Evolutionary conservation across 2,888 invertebrate species (phyloP), one percentile per base, ranked within the genome.

Genomic region (Drosophila mulleri): DNA sequence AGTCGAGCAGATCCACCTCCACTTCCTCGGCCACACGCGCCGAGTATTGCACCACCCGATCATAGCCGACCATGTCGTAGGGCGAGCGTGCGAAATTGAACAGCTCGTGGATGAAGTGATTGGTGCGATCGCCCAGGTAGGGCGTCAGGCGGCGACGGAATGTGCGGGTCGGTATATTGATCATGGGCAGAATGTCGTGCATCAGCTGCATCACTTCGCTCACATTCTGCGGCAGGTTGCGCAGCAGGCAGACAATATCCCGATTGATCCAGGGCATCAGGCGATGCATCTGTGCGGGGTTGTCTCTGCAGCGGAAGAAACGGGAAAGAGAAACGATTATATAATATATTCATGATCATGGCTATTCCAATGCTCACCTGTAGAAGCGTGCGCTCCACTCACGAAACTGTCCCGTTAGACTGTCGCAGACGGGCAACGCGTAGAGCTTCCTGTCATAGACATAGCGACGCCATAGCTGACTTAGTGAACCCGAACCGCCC

Each of bases 41-140:
- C 0, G 94, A 94, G 91, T 96, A 96, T 74, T 95, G 94, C 26
- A 96, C 95, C 80, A 95, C 94, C 26, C 96, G 94, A 91, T 97
- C 97, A 88, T 96, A 97, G n/a, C 96, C 97, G 61, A 95, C 94
- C 95, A 98, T 95, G 90, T 97, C 97, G 91, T 95, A 97, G 0
- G 97, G 97, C 14, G 98, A 97, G 35, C 96, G 94, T 39, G 98
- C 97, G 93, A 96, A 98, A 91, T 95, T 95, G 84, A 96, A 95
- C 71, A 98, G 94, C 91, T 98, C 98, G 91, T 98, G 98, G 39
- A 97, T 94, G 91, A 98, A 98, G 92, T 98, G 98, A 67, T 95
- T 95, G 0, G 98, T 97, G 78, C 95, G 94, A 1, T 94, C 93
- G 23, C 95, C 95, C 72, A 98, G 94, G 91, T 95, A 96, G 16